phyloP scores from a whole-genome alignment of 2,113 vertebrate species.

The Protobothrops mucrosquamatus region DNA sequence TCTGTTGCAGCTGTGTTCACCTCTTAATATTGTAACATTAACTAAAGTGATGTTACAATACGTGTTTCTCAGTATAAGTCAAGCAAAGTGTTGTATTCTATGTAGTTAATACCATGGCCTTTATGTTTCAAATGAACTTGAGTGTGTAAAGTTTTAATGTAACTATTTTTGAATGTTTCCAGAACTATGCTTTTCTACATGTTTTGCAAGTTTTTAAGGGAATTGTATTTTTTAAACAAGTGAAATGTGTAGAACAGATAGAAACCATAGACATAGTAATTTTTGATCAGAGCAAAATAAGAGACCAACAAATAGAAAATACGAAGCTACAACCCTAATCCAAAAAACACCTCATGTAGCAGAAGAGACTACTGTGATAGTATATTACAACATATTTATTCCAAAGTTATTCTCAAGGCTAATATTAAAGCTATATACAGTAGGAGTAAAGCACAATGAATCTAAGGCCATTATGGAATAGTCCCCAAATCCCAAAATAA shows the following conservation, averaged over 20 bases:
- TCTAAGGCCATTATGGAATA: neutral
- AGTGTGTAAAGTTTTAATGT: slow-evolving; percentile 69
- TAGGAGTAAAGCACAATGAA: neutral
- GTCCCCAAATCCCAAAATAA: neutral
- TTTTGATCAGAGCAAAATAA: neutral
- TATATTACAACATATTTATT: neutral
- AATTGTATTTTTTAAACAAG: slow-evolving; percentile 50
- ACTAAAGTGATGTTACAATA: slow-evolving; percentile 50
- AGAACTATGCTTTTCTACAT: slow-evolving; percentile 47
- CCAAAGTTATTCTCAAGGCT: neutral
- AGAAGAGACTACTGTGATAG: neutral
- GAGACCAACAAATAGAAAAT: neutral
- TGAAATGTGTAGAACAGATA: neutral
- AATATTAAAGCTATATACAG: neutral
- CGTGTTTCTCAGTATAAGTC: slow-evolving; percentile 62
- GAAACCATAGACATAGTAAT: neutral
- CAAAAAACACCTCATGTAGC: neutral
- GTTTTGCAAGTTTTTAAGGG: slow-evolving; percentile 60
- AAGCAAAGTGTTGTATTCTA: slow-evolving; percentile 56
- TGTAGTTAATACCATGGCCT: slow-evolving; percentile 68
- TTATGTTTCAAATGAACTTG: slow-evolving; percentile 59
- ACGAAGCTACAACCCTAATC: neutral
- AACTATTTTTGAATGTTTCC: slow-evolving; percentile 36
- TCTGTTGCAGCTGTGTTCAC: slow-evolving; percentile 80
- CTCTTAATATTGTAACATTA: slow-evolving; percentile 79